Evolutionary conservation across 2,797 vertebrate genomes (phyloP).

Genomic region (Myotis planiceps): DNA sequence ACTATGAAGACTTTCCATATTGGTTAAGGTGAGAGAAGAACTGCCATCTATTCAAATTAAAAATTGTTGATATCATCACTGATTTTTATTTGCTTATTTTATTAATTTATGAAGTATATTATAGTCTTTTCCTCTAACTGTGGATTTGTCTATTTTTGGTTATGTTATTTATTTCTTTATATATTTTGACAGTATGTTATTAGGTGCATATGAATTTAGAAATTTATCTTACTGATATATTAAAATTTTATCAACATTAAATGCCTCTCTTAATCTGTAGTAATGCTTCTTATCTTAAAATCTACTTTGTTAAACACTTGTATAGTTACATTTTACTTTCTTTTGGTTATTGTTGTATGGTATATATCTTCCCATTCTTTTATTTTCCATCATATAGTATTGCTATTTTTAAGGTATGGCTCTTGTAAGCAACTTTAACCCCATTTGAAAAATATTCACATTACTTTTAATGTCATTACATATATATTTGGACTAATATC

Average conservation of each 20-base stretch:
- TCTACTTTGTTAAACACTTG: neutral
- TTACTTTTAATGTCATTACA: neutral
- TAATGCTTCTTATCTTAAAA: neutral
- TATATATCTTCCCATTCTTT: neutral
- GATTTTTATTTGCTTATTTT: neutral
- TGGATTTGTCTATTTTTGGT: neutral
- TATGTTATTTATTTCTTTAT: neutral
- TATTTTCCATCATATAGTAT: neutral
- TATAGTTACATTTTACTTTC: neutral
- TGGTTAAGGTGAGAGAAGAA: neutral
- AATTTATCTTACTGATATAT: neutral
- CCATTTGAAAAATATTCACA: neutral
- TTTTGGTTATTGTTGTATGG: neutral
- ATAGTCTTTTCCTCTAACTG: neutral
- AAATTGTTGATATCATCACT: neutral
- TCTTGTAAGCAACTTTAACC: neutral
- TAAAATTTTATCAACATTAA: conserved; percentile 7
- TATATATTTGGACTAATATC: neutral
- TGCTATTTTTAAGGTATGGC: neutral
- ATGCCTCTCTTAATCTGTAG: neutral
- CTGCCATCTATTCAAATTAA: neutral
- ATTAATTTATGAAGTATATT: neutral
- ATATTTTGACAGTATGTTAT: conserved; percentile 35
- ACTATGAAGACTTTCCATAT: neutral
- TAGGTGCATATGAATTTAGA: neutral